Conservation (phyloP, 2,797 vertebrate species). For the Capromys pilorides region DNA sequence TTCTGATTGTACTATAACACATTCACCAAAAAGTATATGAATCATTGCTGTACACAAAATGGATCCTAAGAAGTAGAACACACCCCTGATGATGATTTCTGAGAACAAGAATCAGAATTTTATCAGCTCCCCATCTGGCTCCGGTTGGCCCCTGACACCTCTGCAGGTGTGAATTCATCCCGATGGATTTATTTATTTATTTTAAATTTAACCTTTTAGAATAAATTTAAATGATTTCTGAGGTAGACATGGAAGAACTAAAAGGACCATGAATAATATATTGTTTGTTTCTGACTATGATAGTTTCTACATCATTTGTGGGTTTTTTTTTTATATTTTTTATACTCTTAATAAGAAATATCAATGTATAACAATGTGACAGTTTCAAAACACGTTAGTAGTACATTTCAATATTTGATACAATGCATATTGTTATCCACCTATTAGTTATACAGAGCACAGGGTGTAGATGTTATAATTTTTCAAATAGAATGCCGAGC, state of each 20-base stretch:
- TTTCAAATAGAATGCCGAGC: no score
- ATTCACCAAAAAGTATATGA: not conserved
- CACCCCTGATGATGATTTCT: not conserved
- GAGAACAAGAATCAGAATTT: not conserved
- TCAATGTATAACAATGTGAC: no score
- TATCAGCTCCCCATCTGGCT: not conserved
- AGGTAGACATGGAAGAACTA: not conserved
- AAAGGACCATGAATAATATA: not conserved
- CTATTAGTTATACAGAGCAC: no score
- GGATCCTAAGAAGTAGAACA: not conserved
- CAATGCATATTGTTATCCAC: no score
- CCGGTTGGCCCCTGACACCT: not conserved
- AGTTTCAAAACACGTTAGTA: no score
- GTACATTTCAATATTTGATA: no score
- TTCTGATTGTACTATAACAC: not conserved
- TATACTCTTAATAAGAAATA: no score
- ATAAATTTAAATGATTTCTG: conserved; percentile 14
- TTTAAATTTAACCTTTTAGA: conserved; percentile 20
- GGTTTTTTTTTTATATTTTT: no score
- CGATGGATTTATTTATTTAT: no score
- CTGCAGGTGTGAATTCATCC: not conserved
- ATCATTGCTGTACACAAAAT: not conserved
- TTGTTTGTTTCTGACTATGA: not conserved
- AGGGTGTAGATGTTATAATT: no score
- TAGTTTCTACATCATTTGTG: not conserved